Evolutionary conservation across 2,797 vertebrate genomes (phyloP), one percentile per base, ranked within the genome.

Genomic region (Halcyon leucocephala): DNA sequence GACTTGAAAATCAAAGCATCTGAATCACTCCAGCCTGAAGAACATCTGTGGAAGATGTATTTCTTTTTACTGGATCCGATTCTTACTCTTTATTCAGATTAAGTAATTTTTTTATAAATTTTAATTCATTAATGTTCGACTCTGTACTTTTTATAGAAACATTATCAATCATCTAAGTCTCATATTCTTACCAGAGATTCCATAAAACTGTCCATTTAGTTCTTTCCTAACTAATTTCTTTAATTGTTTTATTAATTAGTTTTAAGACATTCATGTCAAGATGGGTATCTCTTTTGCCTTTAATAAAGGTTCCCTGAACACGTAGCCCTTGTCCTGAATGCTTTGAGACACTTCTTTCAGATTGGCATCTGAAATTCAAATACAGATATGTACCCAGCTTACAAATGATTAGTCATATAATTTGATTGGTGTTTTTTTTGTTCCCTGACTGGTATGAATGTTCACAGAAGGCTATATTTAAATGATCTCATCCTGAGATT

Each of bases 401-500:
- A 86, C 82, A 95, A 97, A 92, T 94, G 58, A 90, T 91, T 90
- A 88, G 82, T 96, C 87, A 95, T 91, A 70, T 90, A 82, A 94
- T 79, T 91, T 91, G 80, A 91, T 70, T 86, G 95, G 93, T 91
- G 60, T 89, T 95, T 94, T 93, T 91, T 82, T 79, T 22, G 28
- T 96, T 93, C 58, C 48, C 26, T 84, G 62, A 89, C 93, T 91
- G n/a, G 51, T 90, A 86, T 70, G 94, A 93, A 84, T 67, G 70
- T 77, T 95, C 76, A 87, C 89, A 93, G 92, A 93, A 95, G 79
- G 61, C 74, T 93, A 31, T 91, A 91, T 96, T 97, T 96, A 95
- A 96, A 89, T 94, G 31, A 90, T 91, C 82, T 90, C 65, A 86
- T 90, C 91, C 89, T 95, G 82, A 95, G 90, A 96, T 96, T 95